These are phyloP conservation scores for Petaurus breviceps DNA, from an alignment of 2,113 vertebrate genomes.

Conservation along the genomic window DNA sequence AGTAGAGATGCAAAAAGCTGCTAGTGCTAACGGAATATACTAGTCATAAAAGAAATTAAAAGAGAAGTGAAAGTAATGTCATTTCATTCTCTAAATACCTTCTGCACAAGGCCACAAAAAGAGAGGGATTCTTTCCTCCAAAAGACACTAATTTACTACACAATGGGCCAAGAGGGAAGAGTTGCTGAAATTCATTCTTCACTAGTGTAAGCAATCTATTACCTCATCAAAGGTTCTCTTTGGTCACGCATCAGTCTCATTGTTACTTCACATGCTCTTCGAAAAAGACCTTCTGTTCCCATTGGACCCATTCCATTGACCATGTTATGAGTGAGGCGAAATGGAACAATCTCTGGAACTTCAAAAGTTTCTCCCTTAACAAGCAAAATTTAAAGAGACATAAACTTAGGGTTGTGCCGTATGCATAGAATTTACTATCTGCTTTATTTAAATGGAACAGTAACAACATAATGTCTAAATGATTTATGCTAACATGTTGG, in stretches of 20 bases:
- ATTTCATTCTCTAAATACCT: not conserved
- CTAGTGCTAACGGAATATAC: not conserved
- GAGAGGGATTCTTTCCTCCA: not conserved
- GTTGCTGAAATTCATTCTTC: not conserved
- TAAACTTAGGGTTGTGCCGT: conserved; percentile 40
- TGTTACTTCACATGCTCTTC: conserved; percentile 97
- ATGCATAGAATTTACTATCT: conserved; percentile 34
- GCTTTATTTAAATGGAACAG: not conserved
- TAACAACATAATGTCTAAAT: not conserved
- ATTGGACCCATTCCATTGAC: conserved; percentile 98
- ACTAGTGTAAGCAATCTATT: conserved; percentile 23
- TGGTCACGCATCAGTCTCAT: conserved; percentile 96
- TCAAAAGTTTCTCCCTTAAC: conserved; percentile 97
- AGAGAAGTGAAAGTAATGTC: not conserved
- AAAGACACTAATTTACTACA: not conserved
- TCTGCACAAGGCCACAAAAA: not conserved
- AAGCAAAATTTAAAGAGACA: conserved; percentile 49
- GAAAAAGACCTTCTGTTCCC: conserved; percentile 97
- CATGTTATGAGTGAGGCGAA: conserved; percentile 99
- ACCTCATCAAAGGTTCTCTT: conserved; percentile 97
- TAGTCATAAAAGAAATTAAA: not conserved
- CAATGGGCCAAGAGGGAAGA: not conserved
- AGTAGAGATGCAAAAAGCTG: not conserved
- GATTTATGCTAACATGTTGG: not conserved
- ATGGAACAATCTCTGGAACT: conserved; percentile 97